Base-by-base conservation (phyloP, 2,797 vertebrate species). In the Halcyon leucocephala region DNA sequence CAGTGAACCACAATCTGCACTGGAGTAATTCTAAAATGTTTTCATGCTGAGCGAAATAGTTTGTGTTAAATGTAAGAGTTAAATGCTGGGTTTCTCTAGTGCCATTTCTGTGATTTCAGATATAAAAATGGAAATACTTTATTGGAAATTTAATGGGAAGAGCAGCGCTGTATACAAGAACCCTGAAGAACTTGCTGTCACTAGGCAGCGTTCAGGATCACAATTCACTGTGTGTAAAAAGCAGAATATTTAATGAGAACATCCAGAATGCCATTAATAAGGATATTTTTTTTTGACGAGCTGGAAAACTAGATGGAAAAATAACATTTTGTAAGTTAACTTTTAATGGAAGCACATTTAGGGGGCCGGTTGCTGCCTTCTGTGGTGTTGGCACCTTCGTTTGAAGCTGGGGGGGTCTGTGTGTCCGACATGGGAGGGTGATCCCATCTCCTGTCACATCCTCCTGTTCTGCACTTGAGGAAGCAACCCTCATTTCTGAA, bases 71-170 rank as follows among this genome's bases (percentile, higher is more conserved):
- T 95, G 42, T 86, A 81, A 95, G 87, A 95, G 82, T 90, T 94
- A 95, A 96, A 97, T 1, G 42, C 80, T 79, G 48, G 72, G 86
- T 87, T 94, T 90, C 86, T 96, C 46, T 74, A 64, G 79, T 28
- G 57, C 82, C 6, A 2, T 91, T 92, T 69, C 91, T 93, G 92
- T 90, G 89, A 76, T 90, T 93, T 96, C 81, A 66, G 85, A 55
- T 91, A 85, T 69, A 92, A 90, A 94, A 95, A 78, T 87, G 90
- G 74, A 88, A 95, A 90, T 87, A 46, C 49, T 92, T 94, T 93
- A 88, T 95, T 94, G 93, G 91, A 93, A 94, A 93, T 90, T 13
- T 91, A 94, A 95, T 80, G 88, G 86, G 86, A 93, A 95, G 90
- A 89, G 93, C 66, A 77, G 33, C 18, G 60, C 72, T 78, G 77